Conservation (phyloP, 2,888 invertebrate genomes). For the Drosophila algonquin region DNA sequence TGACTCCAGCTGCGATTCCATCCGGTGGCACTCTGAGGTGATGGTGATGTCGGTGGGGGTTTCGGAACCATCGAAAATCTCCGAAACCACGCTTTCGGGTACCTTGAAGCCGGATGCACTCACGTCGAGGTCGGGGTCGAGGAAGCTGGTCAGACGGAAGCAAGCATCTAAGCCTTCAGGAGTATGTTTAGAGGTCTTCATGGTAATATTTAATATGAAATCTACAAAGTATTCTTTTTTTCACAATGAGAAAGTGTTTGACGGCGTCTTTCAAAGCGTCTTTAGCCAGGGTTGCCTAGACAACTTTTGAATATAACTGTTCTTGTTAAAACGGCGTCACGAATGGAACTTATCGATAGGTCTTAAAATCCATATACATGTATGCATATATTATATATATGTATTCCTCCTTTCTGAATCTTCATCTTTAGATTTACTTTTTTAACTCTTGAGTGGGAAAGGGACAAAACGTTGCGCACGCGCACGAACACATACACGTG, state of each 20-base stretch:
- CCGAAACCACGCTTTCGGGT: constrained; percentile 94
- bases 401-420: not conserved
- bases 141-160: too few relatives aligned
- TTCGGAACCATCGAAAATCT: constrained; percentile 74
- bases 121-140: too few relatives aligned
- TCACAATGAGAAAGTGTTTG: not conserved
- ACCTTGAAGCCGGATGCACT: constrained; percentile 93
- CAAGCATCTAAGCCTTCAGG: too few relatives aligned
- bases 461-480: not conserved
- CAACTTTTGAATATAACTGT: not conserved
- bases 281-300: not conserved
- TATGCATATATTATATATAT: too few relatives aligned
- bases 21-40: constrained; percentile 90
- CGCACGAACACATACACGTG: not conserved
- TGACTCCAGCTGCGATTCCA: constrained; percentile 95
- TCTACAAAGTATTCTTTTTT: not conserved
- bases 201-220: not conserved
- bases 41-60: constrained; percentile 86
- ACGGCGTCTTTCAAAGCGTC: not conserved
- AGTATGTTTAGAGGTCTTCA: too few relatives aligned
- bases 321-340: not conserved
- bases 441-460: not conserved
- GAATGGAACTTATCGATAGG: not conserved
- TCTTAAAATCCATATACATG: not conserved
- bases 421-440: too few relatives aligned